phyloP scores from a whole-genome alignment of 2,888 invertebrate genomes.

The Leptopterna dolabrata region DNA sequence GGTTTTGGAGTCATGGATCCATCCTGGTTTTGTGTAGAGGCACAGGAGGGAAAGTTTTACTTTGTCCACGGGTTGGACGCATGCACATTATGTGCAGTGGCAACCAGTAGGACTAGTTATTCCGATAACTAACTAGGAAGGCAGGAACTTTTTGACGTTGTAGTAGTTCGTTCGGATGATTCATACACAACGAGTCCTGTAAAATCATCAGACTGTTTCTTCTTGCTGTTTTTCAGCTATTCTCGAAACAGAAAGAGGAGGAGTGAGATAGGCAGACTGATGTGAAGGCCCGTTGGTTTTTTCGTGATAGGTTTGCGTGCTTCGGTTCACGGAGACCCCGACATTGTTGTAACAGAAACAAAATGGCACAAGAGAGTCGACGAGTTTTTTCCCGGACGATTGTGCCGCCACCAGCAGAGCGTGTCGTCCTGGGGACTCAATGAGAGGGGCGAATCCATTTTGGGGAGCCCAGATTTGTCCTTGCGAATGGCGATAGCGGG shows the following conservation, averaged over 20 bases:
- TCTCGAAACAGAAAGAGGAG: background rate
- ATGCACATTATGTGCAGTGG: too few relatives aligned
- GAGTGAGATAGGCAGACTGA: background rate
- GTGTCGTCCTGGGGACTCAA: background rate
- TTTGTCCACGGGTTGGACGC: too few relatives aligned
- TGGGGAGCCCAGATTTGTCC: background rate
- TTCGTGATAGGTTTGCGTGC: background rate
- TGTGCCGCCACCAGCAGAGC: background rate
- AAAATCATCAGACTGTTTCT: too few relatives aligned
- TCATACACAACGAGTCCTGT: too few relatives aligned
- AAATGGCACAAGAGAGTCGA: background rate
- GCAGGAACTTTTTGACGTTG: too few relatives aligned
- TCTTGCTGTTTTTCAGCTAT: background rate
- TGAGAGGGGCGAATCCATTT: background rate
- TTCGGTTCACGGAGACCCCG: background rate
- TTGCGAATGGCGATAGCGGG: background rate
- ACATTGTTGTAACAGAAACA: slow-evolving; percentile 1
- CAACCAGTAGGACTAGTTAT: too few relatives aligned
- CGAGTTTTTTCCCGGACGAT: background rate
- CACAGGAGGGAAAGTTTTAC: too few relatives aligned
- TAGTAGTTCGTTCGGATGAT: too few relatives aligned
- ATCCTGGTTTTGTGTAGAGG: too few relatives aligned
- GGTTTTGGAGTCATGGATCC: too few relatives aligned
- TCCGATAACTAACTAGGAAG: too few relatives aligned
- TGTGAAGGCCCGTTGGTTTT: background rate